phyloP scores from a whole-genome alignment of 2,888 invertebrate genomes.

The Saturnia japonica region DNA sequence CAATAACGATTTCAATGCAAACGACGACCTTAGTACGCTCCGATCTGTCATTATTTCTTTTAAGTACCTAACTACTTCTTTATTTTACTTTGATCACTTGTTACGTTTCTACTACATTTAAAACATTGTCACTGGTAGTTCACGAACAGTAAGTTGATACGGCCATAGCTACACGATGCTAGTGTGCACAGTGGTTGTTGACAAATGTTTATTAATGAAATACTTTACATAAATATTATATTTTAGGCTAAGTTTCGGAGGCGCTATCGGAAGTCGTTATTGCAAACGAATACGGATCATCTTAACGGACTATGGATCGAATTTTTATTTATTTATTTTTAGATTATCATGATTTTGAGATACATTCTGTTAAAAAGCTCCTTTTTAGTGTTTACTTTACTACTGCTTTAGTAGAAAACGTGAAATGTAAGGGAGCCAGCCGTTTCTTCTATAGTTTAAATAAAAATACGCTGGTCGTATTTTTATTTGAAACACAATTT shows the following conservation, averaged over 20 bases:
- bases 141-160: not conserved
- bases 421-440: slow-evolving; percentile 35
- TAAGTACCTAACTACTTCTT: not conserved
- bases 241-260: not conserved
- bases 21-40: not conserved
- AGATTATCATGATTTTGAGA: not conserved
- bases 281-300: not conserved
- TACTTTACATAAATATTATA: not conserved
- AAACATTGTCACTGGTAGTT: slow-evolving; percentile 17
- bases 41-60: not conserved
- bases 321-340: not conserved
- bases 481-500: slow-evolving; percentile 44
- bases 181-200: slow-evolving; percentile 17
- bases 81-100: not conserved
- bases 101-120: not conserved
- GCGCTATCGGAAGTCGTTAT: not conserved
- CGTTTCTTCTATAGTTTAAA: slow-evolving; percentile 41
- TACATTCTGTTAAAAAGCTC: slow-evolving; percentile 4
- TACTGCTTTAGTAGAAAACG: slow-evolving; percentile 52
- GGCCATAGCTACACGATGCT: slow-evolving; percentile 11
- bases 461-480: slow-evolving; percentile 66
- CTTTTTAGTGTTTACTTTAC: slow-evolving; percentile 49
- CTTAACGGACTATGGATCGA: not conserved
- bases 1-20: slow-evolving; percentile 20
- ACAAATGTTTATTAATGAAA: slow-evolving; percentile 1